A percentile compares a stretch with the other conserved stretches of the same genome.
phyloP scores from a whole-genome alignment of 2,888 invertebrate genomes.

The Agrochola lota region DNA sequence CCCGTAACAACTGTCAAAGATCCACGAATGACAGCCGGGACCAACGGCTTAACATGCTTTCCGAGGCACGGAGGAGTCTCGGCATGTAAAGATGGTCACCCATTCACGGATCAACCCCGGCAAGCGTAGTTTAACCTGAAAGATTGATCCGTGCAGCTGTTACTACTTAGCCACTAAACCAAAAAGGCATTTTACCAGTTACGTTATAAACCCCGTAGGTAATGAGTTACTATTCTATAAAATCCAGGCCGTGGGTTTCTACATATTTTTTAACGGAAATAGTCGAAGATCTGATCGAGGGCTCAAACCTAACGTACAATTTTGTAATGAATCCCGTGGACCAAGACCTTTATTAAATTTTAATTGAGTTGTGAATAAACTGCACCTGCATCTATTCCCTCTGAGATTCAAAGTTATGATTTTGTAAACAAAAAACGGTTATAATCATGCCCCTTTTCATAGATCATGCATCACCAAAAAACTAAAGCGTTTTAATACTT shows the following conservation, averaged over 20 bases:
- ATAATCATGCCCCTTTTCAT: slow-evolving; percentile 11
- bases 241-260: neutral
- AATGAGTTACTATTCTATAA: neutral
- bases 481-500: slow-evolving; percentile 39
- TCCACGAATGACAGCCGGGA: no score
- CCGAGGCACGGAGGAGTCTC: no score
- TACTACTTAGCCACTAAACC: no score
- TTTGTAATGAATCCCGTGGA: neutral
- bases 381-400: neutral
- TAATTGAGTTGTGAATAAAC: neutral
- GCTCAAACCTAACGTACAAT: neutral
- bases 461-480: slow-evolving; percentile 41
- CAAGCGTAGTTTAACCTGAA: no score
- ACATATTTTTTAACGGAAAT: no score
- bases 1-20: no score
- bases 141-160: no score
- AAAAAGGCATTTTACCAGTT: no score
- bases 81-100: no score
- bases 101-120: no score
- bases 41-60: no score
- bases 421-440: slow-evolving; percentile 10
- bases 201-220: no score
- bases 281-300: neutral
- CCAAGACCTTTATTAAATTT: neutral
- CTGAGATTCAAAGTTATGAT: neutral